Conservation (phyloP, 2,113 vertebrate genomes). For the Mustelus asterias region DNA sequence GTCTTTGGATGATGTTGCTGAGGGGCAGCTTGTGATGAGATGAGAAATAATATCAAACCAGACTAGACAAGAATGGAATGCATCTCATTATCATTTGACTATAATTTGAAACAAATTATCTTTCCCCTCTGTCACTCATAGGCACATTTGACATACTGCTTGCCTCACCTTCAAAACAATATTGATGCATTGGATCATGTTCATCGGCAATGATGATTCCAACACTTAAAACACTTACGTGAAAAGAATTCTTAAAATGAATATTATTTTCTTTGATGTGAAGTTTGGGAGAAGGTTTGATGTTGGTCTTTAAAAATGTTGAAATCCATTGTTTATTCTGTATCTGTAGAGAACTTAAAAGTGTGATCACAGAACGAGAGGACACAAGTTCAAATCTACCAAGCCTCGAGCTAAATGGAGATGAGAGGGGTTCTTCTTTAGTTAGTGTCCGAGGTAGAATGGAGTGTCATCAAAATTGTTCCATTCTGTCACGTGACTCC, state of each 20-base stretch:
- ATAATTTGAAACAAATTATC: not conserved
- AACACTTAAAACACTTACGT: not conserved
- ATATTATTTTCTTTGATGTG: not conserved
- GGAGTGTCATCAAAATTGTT: not conserved
- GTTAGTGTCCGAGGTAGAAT: not conserved
- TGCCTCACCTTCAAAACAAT: not conserved
- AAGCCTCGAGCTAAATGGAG: conserved; percentile 11
- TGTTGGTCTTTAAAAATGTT: not conserved
- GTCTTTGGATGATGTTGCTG: not conserved
- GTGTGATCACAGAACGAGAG: not conserved
- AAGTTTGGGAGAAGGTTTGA: not conserved
- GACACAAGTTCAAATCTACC: not conserved
- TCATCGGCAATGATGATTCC: not conserved
- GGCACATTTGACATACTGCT: not conserved
- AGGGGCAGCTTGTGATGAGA: not conserved
- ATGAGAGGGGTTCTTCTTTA: not conserved
- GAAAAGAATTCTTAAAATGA: no score
- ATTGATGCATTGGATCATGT: not conserved
- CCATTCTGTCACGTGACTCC: not conserved
- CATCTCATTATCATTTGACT: not conserved
- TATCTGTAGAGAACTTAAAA: not conserved
- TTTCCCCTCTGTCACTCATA: not conserved
- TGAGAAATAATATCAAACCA: not conserved
- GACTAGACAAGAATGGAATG: not conserved
- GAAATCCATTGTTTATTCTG: not conserved